Percentiles rank a stretch among this genome's conserved stretches.
These are phyloP conservation scores for Hemicrepidius hirtus DNA, from an alignment of 2,888 invertebrate genomes.

Conservation along the genomic window DNA sequence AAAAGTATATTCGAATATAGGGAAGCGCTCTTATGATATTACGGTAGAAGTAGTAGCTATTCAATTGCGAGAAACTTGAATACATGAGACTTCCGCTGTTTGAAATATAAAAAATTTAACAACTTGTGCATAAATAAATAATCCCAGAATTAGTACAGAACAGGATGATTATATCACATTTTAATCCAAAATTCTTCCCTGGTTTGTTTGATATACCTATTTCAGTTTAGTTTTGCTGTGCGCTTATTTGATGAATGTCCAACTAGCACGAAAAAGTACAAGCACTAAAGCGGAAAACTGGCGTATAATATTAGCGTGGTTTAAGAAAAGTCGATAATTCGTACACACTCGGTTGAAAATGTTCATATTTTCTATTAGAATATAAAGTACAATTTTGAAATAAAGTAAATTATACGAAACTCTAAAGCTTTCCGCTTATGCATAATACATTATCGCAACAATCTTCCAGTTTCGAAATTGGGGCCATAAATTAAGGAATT, in stretches of 20 bases:
- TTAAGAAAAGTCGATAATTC: constrained; percentile 39
- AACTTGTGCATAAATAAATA: no score
- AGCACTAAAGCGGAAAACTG: constrained; percentile 54
- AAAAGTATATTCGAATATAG: no score
- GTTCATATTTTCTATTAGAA: constrained; percentile 13
- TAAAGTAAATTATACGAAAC: no score
- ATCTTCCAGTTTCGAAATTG: background rate
- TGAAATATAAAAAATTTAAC: no score
- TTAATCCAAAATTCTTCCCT: constrained; percentile 9
- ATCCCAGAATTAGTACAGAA: background rate
- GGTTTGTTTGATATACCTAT: constrained; percentile 35
- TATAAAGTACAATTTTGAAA: background rate
- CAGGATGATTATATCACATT: constrained; percentile 20
- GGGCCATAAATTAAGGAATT: no score
- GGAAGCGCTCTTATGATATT: no score
- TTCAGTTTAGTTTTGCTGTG: constrained; percentile 40
- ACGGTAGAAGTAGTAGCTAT: no score
- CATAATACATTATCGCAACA: no score
- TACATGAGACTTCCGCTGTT: no score
- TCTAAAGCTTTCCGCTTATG: no score
- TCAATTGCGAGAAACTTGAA: no score
- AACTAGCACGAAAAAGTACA: constrained; percentile 56
- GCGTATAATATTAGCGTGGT: constrained; percentile 47
- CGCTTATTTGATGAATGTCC: constrained; percentile 58
- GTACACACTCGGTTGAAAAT: constrained; percentile 38